Conservation (phyloP, 2,888 invertebrate genomes). For the Xestia xanthographa region DNA sequence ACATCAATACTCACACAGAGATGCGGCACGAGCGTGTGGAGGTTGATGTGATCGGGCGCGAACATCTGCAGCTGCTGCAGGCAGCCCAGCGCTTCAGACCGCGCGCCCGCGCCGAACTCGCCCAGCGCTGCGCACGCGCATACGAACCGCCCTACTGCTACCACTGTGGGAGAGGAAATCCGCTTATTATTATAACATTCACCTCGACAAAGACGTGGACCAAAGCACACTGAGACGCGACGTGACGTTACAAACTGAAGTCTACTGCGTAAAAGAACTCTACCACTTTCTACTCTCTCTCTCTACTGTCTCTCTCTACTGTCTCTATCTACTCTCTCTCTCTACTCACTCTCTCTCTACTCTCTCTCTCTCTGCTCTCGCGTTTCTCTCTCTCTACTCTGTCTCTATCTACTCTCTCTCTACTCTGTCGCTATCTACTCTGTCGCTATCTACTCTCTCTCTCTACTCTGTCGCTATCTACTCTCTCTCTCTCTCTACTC, state of each 20-base stretch:
- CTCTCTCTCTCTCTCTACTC: too few relatives aligned
- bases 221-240: background rate
- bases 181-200: background rate
- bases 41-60: conserved; percentile 98
- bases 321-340: too few relatives aligned
- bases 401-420: too few relatives aligned
- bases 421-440: too few relatives aligned
- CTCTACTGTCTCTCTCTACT: too few relatives aligned
- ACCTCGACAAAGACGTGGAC: background rate
- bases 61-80: conserved; percentile 99
- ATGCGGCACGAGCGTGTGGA: conserved; percentile 97
- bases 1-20: conserved; percentile 97
- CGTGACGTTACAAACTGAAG: background rate
- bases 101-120: conserved; percentile 97
- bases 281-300: too few relatives aligned
- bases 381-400: too few relatives aligned
- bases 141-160: conserved; percentile 92
- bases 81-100: conserved; percentile 98
- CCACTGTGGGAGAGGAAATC: conserved; percentile 69
- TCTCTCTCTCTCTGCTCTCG: too few relatives aligned
- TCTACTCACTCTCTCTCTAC: too few relatives aligned
- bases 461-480: too few relatives aligned
- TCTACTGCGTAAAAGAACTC: too few relatives aligned
- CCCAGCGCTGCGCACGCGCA: conserved; percentile 98
- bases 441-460: too few relatives aligned